Evolutionary conservation across 2,888 invertebrate genomes (phyloP), one percentile per base, ranked within the genome.

Genomic region (Phyto melanocephala): DNA sequence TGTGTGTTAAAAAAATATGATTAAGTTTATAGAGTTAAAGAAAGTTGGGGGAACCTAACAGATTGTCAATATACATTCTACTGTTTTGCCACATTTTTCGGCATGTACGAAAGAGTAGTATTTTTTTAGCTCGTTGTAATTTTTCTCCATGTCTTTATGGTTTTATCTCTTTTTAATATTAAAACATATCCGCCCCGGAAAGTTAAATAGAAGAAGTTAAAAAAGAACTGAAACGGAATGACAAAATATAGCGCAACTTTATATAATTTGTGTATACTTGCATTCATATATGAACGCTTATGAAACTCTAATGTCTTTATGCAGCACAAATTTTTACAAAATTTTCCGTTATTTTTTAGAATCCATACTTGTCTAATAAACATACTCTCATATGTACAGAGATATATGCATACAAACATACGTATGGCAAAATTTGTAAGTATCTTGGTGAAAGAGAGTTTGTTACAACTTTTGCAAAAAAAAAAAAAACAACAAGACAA

Each of bases 191-290:
- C 81, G 84, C 70, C 79, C 82, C 85, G 85, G 80, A 86, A 85
- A 84, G 85, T 88, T 87, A 87, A 87, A 75, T 37, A 56, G 56
- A 75, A 67, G 37, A 47, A 58, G 47, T 37, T 84, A 86, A 86
- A 33, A 20, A 37, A 54, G 3, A 15, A 22, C 17, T 2, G 42
- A 47, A 52, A 45, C 40, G 2, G 8, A 52, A 22, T 4, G 22
- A 28, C 28, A n/a, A 52, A 22, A 65, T 15, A 22, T 20, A n/a
- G 33, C 17, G 60, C 28, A 67, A 76, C 15, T 50, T 74, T 63
- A 11, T 28, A 40, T 35, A 60, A 28, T 6, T 28, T 28, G 28
- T 28, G 6, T 28, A 28, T 60, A 60, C 60, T 62, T 62, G n/a
- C 42, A 54, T 60, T 11, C 28, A 37, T 50, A 60, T 33, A 50